Percentiles rank a stretch among this genome's conserved stretches.
Evolutionary conservation across 2,113 vertebrate species (phyloP).

Genomic region (Paracanthobrama guichenoti): DNA sequence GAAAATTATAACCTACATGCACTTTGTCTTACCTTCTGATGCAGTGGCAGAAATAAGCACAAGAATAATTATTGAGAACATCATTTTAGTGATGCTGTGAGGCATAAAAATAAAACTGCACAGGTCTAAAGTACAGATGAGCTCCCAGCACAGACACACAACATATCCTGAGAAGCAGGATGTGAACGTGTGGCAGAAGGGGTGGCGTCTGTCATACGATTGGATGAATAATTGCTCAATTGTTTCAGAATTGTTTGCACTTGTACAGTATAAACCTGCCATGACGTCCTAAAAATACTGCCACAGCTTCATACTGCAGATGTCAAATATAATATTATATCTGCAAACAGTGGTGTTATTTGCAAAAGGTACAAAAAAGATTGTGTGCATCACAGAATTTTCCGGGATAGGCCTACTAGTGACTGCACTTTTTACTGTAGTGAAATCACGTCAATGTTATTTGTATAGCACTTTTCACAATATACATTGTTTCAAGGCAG

Average conservation of each 20-base stretch:
- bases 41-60: conserved; percentile 3
- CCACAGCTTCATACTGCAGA: not conserved
- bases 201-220: conserved; percentile 24
- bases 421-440: too few relatives aligned
- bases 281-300: not conserved
- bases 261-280: conserved; percentile 6
- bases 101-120: not conserved
- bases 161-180: conserved; percentile 50
- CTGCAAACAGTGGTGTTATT: not conserved
- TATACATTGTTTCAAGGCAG: too few relatives aligned
- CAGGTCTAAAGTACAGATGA: conserved; percentile 5
- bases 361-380: not conserved
- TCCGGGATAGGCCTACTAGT: too few relatives aligned
- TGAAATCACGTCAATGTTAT: too few relatives aligned
- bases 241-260: conserved; percentile 47
- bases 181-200: conserved; percentile 48
- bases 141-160: not conserved
- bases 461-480: too few relatives aligned
- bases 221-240: conserved; percentile 16
- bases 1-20: not conserved
- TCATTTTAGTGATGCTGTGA: conserved; percentile 34
- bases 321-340: conserved; percentile 12
- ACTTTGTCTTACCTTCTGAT: conserved; percentile 36
- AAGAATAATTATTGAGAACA: not conserved
- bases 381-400: too few relatives aligned